Conservation (phyloP, 2,888 invertebrate species). For the Pedicia rivosa region DNA sequence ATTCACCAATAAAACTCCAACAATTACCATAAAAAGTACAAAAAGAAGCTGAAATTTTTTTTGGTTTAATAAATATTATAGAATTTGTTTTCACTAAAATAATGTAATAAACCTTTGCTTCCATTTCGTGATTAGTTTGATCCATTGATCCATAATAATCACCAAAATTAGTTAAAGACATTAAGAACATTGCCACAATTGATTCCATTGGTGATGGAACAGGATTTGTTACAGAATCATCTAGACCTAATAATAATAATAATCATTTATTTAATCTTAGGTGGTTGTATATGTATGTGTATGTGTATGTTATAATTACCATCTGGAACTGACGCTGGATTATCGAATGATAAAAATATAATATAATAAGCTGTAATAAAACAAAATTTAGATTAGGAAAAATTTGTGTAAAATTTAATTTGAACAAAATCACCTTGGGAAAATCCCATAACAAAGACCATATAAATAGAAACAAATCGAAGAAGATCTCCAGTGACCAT, state of each 20-base stretch:
- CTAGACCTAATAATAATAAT: too few species aligned
- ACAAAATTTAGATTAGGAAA: too few species aligned
- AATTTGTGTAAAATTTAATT: too few species aligned
- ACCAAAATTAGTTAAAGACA: slow-evolving; percentile 94
- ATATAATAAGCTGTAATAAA: slow-evolving; percentile 90
- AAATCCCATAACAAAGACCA: slow-evolving; percentile 94
- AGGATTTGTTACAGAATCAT: slow-evolving; percentile 68
- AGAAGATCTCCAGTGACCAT: slow-evolving; percentile 95
- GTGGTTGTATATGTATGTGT: too few species aligned
- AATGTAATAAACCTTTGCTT: slow-evolving; percentile 62
- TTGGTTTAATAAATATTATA: too few species aligned
- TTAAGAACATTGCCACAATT: slow-evolving; percentile 94
- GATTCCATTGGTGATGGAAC: slow-evolving; percentile 89
- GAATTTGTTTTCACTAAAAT: too few species aligned
- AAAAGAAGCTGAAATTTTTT: slow-evolving; percentile 59
- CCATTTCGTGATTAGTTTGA: slow-evolving; percentile 71
- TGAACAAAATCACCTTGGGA: too few species aligned
- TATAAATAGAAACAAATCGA: slow-evolving; percentile 89
- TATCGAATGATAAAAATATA: slow-evolving; percentile 77
- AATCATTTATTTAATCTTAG: too few species aligned
- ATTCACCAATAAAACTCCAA: slow-evolving; percentile 86
- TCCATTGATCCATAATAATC: slow-evolving; percentile 87
- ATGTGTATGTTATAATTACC: too few species aligned
- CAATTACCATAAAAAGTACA: slow-evolving; percentile 95
- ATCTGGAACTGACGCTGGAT: slow-evolving; percentile 65